Evolutionary conservation across 2,797 vertebrate species (phyloP), one percentile per base, ranked within the genome.

Genomic region (Artibeus lituratus): DNA sequence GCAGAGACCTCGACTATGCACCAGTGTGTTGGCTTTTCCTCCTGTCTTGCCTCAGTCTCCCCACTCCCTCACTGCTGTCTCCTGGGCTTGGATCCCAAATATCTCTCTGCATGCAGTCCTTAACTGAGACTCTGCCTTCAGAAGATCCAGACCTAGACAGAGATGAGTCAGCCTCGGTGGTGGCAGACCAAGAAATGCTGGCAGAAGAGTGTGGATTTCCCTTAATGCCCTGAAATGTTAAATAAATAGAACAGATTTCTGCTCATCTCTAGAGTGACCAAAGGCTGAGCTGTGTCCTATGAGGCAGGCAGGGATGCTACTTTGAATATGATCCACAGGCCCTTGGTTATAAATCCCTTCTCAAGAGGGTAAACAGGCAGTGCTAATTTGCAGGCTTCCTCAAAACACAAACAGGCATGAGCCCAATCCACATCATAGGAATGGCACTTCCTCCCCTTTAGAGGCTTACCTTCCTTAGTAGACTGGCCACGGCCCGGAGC

Each of bases 211-310:
- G 37, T 21, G 9, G 11, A 12, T 85, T 78, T 87, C 72, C 44
- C 93, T 85, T 81, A 74, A 94, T 94, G 72, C 67, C 77, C 53
- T 10, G 3, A 69, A 69, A 87, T 1, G 7, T 11, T 81, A 76
- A 94, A 85, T 72, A 94, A 92, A 69, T 39, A 53, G 55, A 86
- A 53, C 9, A 65, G 81, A 78, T 51, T 62, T 94, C 59, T 87
- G n/a, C 49, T 96, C 44, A 15, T 55, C 59, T 83, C 72, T 49
- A 35, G 10, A 49, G 90, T 22, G 73, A 62, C 67, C 70, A n/a
- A 80, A 78, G 55, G 32, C 73, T 82, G 62, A 78, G 81, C 80
- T 51, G n/a, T 9, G 39, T 72, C 55, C n/a, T 44, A 5, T 76
- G 86, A 39, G 53, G 65, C 62, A 37, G 26, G 55, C 35, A 67